Conservation (phyloP, 2,797 vertebrate species). For the Rhyacichthys aspro region DNA sequence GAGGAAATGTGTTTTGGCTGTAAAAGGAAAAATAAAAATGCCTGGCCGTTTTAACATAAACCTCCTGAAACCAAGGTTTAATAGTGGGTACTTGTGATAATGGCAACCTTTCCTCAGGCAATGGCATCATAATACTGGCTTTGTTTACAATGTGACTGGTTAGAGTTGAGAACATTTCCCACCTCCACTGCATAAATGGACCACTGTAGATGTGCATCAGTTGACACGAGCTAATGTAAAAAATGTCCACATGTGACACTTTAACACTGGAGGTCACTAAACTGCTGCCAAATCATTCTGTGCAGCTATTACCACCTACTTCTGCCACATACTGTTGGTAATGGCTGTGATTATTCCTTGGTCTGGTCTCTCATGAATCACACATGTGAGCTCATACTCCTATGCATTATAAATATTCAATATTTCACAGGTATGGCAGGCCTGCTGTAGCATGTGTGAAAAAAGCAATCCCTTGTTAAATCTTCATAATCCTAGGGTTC, state of each 20-base stretch:
- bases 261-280: slow-evolving; percentile 14
- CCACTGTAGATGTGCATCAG: background rate
- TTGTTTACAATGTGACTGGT: slow-evolving; percentile 22
- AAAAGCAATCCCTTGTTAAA: no score
- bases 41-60: slow-evolving; percentile 7
- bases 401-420: slow-evolving; percentile 1
- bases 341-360: slow-evolving; percentile 10
- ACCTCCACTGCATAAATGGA: slow-evolving; percentile 1
- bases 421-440: no score
- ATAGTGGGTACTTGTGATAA: slow-evolving; percentile 26
- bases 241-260: slow-evolving; percentile 8
- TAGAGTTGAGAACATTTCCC: slow-evolving; percentile 9
- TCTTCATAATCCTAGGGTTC: no score
- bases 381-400: background rate
- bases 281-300: slow-evolving; percentile 10
- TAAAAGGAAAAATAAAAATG: slow-evolving; percentile 18
- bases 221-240: slow-evolving; percentile 15
- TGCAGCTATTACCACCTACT: background rate
- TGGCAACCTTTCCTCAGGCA: slow-evolving; percentile 3
- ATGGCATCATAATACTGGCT: background rate
- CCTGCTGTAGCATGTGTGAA: no score
- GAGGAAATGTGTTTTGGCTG: slow-evolving; percentile 10
- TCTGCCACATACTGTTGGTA: background rate
- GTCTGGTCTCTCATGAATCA: background rate
- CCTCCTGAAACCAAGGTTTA: slow-evolving; percentile 14